phyloP scores from a whole-genome alignment of 1,140 invertebrate genomes.

The Lasaia peninsularis region DNA sequence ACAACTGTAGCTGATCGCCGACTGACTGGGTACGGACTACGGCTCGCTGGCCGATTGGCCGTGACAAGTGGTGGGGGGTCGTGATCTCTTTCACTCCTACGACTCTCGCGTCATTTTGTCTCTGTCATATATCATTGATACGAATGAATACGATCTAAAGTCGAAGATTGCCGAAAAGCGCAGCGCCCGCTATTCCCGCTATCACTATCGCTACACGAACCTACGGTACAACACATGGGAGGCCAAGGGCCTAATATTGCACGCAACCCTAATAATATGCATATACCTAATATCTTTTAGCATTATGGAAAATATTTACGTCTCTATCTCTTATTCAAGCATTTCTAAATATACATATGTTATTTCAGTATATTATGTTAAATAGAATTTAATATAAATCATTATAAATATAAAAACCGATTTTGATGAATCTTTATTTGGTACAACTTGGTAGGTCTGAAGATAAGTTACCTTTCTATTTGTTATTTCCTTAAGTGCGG shows the following conservation, averaged over 20 bases:
- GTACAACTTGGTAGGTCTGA: too few relatives aligned
- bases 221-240: slow-evolving; percentile 12
- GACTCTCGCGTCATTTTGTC: slow-evolving; percentile 46
- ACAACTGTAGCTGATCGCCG: slow-evolving; percentile 23
- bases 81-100: slow-evolving; percentile 56
- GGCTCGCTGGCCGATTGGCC: slow-evolving; percentile 31
- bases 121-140: slow-evolving; percentile 38
- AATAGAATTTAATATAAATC: too few relatives aligned
- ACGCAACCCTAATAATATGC: background rate
- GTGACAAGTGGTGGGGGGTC: slow-evolving; percentile 40
- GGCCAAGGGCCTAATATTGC: slow-evolving; percentile 9
- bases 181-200: slow-evolving; percentile 37
- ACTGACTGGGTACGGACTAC: slow-evolving; percentile 23
- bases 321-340: too few relatives aligned
- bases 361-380: too few relatives aligned
- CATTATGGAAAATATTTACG: too few relatives aligned
- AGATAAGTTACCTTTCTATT: too few relatives aligned
- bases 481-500: too few relatives aligned
- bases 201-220: slow-evolving; percentile 13
- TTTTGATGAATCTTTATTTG: too few relatives aligned
- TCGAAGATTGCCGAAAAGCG: slow-evolving; percentile 35
- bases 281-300: background rate
- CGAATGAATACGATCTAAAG: slow-evolving; percentile 38
- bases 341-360: too few relatives aligned
- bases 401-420: too few relatives aligned